phyloP scores from a whole-genome alignment of 2,797 vertebrate genomes.

The Babyrousa celebensis region DNA sequence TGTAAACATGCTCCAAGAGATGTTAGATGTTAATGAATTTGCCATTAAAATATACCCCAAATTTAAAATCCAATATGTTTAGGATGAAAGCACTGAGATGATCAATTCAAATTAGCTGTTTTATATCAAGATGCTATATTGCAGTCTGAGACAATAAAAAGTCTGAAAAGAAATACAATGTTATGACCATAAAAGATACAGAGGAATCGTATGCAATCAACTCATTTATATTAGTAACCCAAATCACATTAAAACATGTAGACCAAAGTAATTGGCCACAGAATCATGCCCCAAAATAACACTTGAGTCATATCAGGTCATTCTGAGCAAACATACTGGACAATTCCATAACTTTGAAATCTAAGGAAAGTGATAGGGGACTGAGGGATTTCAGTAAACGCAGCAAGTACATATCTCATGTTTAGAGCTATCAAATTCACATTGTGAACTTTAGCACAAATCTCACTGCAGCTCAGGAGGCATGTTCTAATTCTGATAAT shows the following conservation, averaged over 20 bases:
- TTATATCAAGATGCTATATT: slow-evolving; percentile 38
- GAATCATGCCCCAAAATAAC: slow-evolving; percentile 71
- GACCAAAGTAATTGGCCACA: slow-evolving; percentile 68
- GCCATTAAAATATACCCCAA: background rate
- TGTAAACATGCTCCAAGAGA: slow-evolving; percentile 17
- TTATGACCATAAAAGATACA: slow-evolving; percentile 55
- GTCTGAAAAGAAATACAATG: slow-evolving; percentile 59
- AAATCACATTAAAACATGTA: slow-evolving; percentile 71
- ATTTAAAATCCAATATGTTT: slow-evolving; percentile 55
- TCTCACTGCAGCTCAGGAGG: slow-evolving; percentile 70
- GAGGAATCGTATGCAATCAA: slow-evolving; percentile 50
- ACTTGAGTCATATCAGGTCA: slow-evolving; percentile 80
- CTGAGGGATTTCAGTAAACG: slow-evolving; percentile 80
- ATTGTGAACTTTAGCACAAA: slow-evolving; percentile 85
- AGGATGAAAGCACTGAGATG: background rate
- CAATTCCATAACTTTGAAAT: slow-evolving; percentile 83
- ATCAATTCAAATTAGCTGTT: background rate
- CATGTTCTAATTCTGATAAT: slow-evolving; percentile 80
- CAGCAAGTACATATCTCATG: slow-evolving; percentile 79
- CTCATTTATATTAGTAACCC: slow-evolving; percentile 65
- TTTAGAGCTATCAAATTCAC: slow-evolving; percentile 83
- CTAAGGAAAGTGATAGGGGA: slow-evolving; percentile 81
- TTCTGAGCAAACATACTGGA: slow-evolving; percentile 74
- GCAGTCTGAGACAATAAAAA: slow-evolving; percentile 56
- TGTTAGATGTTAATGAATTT: slow-evolving; percentile 56